phyloP scores from a whole-genome alignment of 2,888 invertebrate species.

The Chrysolina americana region DNA sequence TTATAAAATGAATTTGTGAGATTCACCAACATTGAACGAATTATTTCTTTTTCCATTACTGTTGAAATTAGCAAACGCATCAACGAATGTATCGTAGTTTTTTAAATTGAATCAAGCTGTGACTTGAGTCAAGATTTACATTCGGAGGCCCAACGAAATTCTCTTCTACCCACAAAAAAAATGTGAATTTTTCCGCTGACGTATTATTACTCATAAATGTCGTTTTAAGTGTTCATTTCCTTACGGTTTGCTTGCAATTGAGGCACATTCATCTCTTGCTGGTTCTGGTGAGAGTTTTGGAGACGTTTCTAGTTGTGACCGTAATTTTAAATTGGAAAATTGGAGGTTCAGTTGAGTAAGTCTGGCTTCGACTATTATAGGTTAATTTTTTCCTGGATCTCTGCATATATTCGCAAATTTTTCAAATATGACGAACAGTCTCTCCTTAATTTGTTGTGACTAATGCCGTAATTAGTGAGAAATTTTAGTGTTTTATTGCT shows the following conservation, averaged over 20 bases:
- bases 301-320: slow-evolving; percentile 50
- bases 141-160: slow-evolving; percentile 18
- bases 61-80: no score
- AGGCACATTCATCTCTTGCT: slow-evolving; percentile 19
- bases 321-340: slow-evolving; percentile 54
- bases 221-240: slow-evolving; percentile 18
- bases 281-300: slow-evolving; percentile 31
- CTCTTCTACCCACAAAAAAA: slow-evolving; percentile 15
- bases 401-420: not conserved
- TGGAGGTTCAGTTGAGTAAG: slow-evolving; percentile 31
- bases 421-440: not conserved
- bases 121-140: not conserved
- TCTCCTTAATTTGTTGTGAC: no score
- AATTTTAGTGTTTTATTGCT: no score
- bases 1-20: no score
- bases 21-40: no score
- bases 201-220: slow-evolving; percentile 13
- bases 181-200: slow-evolving; percentile 13
- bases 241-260: slow-evolving; percentile 11
- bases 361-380: slow-evolving; percentile 6
- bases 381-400: not conserved
- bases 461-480: no score
- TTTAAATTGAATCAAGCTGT: not conserved
- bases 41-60: no score
- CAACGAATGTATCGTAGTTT: no score